Evolutionary conservation across 2,113 vertebrate species (phyloP), one percentile per base, ranked within the genome.

Genomic region (Hemibagrus wyckioides): DNA sequence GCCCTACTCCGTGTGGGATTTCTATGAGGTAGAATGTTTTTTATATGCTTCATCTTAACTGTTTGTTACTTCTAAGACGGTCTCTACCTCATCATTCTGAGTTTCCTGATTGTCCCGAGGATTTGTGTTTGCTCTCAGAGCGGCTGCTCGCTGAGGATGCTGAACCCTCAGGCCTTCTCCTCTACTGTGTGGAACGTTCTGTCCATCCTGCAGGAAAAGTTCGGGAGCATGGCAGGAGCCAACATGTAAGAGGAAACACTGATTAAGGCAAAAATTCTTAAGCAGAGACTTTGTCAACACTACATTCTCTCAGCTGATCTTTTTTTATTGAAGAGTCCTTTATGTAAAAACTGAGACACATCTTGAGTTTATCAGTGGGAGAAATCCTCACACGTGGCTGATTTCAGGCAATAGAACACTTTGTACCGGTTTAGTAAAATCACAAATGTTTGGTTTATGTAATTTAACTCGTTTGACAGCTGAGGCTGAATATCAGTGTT

Each of bases 91-190:
- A 25, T 19, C 33, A 69, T 25, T 73, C 69, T 41, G 19, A 25
- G 9, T 11, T 54, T 52, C 65, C 6, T n/a, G 19, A 48, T 9
- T 0, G 28, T 21, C 39, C 19, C n/a, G n/a, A n/a, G 54, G 28
- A 21, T 44, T 57, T 75, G 28, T 63, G 6, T 85, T 54, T 83
- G 19, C n/a, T 67, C 9, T 87, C 92, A 97, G 95, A 97, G 94
- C 0, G 98, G 98, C 85, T 99, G 98, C 90, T 99, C 98, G 1
- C 88, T 99, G 84, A 95, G 98, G 86, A 92, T 99, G 89, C 94
- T 99, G 83, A 97, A 97, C 90, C 98, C 98, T 4, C 98, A 99
- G 94, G 93, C 96, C 4, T 99, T 99, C 93, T 98, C 97, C 0
- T 59, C 90, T 86, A 94, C 95, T 0, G 93, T 99, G 89, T 99